phyloP scores from a whole-genome alignment of 35 echinoderm and acorn worm genomes.

The Heliocidaris erythrogramma region DNA sequence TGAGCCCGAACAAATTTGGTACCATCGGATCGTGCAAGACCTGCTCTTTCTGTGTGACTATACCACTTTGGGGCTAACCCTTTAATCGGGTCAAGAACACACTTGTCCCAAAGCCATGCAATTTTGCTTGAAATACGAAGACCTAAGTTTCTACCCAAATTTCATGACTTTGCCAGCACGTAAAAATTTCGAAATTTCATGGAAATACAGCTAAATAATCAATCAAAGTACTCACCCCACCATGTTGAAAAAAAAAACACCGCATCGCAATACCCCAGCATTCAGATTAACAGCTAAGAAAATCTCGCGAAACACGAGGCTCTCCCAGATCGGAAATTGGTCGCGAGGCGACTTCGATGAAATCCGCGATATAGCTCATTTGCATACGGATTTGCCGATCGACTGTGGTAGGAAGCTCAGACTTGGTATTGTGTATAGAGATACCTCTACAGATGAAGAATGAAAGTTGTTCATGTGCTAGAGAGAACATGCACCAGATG shows the following conservation, averaged over 20 bases:
- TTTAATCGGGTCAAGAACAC: background rate
- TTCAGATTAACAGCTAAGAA: no score
- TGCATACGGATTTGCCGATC: background rate
- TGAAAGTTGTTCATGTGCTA: no score
- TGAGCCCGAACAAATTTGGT: background rate
- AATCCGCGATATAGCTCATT: background rate
- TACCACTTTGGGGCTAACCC: background rate
- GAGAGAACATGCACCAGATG: no score
- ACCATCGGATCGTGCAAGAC: background rate
- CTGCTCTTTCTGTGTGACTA: background rate
- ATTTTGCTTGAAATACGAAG: background rate
- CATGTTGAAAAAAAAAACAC: no score
- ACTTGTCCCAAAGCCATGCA: background rate
- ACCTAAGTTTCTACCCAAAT: background rate
- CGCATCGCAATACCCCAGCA: no score
- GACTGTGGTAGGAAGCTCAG: no score
- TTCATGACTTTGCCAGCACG: background rate
- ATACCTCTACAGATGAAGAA: no score
- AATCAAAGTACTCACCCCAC: background rate
- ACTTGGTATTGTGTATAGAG: no score
- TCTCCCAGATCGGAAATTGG: background rate
- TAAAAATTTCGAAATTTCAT: background rate
- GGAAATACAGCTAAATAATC: background rate
- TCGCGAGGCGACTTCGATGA: background rate
- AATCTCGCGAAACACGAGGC: background rate